A percentile compares a stretch with the other conserved stretches of the same genome.
Evolutionary conservation across 2,113 vertebrate genomes (phyloP).

Genomic region (Pedionomus torquatus): DNA sequence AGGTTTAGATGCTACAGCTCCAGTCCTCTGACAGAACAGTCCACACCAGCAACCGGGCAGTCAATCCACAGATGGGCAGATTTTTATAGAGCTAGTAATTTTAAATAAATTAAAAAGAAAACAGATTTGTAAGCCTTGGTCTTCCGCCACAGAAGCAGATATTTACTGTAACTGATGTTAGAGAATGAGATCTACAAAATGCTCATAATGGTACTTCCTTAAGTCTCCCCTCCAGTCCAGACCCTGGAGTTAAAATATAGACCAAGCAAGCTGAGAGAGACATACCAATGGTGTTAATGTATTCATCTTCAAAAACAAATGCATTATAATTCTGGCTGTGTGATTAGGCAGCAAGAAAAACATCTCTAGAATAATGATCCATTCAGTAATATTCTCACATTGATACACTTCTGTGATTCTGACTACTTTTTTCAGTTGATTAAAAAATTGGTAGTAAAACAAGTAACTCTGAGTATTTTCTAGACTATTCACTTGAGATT

Average conservation of each 20-base stretch:
- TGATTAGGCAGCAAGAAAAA: not conserved
- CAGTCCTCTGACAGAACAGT: not conserved
- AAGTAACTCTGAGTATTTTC: not conserved
- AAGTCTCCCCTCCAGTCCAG: not conserved
- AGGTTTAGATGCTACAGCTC: not conserved
- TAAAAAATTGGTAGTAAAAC: not conserved
- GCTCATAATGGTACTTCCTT: not conserved
- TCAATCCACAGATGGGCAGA: not conserved
- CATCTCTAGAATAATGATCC: not conserved
- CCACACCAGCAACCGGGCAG: not conserved
- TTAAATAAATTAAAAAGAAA: not conserved
- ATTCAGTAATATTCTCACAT: not conserved
- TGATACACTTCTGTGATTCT: not conserved
- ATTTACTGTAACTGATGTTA: not conserved
- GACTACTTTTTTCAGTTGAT: not conserved
- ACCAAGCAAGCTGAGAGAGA: not conserved
- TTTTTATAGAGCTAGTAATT: not conserved
- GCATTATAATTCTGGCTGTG: not conserved
- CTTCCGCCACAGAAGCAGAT: not conserved
- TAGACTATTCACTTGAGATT: not conserved
- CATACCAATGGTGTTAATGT: not conserved
- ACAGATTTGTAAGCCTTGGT: not conserved
- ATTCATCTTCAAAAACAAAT: constrained; percentile 6
- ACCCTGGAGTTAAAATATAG: not conserved
- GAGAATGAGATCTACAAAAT: not conserved